Evolutionary conservation across 2,113 vertebrate genomes (phyloP).

Genomic region (Tychaedon coryphoeus): DNA sequence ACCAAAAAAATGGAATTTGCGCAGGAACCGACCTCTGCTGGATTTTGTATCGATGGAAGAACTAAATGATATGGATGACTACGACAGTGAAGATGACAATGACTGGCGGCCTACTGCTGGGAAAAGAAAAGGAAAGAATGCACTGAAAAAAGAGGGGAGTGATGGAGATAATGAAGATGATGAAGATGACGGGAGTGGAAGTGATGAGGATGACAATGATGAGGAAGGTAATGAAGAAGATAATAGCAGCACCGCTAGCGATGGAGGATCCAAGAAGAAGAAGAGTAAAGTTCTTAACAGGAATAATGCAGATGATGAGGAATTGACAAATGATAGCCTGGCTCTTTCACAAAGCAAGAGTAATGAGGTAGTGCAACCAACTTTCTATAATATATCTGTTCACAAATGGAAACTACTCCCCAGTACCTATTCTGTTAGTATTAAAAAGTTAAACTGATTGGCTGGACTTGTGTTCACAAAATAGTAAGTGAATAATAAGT

Average conservation of each 20-base stretch:
- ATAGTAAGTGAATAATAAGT: background rate
- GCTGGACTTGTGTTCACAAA: background rate
- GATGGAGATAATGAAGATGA: conserved; percentile 85
- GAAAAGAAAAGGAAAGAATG: conserved; percentile 84
- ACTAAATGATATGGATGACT: conserved; percentile 97
- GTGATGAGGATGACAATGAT: conserved; percentile 81
- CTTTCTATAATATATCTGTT: conserved; percentile 79
- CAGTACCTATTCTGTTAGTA: conserved; percentile 30
- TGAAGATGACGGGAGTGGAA: conserved; percentile 80
- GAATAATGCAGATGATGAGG: conserved; percentile 88
- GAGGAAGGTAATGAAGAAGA: conserved; percentile 77
- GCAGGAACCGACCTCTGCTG: conserved; percentile 89
- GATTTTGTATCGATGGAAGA: conserved; percentile 98
- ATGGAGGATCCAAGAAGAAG: conserved; percentile 86
- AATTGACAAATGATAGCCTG: conserved; percentile 97
- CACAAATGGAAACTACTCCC: conserved; percentile 52
- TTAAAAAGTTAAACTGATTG: conserved; percentile 23
- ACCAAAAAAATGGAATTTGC: conserved; percentile 98
- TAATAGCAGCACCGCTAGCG: conserved; percentile 81
- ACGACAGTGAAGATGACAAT: conserved; percentile 97
- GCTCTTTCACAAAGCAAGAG: conserved; percentile 94
- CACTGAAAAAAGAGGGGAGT: conserved; percentile 79
- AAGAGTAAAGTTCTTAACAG: conserved; percentile 85
- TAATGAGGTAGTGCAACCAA: conserved; percentile 88
- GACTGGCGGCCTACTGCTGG: conserved; percentile 91